Percentiles rank a stretch among this genome's conserved stretches.
These are phyloP conservation scores for Oncorhynchus gorbuscha DNA, from an alignment of 2,113 vertebrate genomes.

Conservation along the genomic window DNA sequence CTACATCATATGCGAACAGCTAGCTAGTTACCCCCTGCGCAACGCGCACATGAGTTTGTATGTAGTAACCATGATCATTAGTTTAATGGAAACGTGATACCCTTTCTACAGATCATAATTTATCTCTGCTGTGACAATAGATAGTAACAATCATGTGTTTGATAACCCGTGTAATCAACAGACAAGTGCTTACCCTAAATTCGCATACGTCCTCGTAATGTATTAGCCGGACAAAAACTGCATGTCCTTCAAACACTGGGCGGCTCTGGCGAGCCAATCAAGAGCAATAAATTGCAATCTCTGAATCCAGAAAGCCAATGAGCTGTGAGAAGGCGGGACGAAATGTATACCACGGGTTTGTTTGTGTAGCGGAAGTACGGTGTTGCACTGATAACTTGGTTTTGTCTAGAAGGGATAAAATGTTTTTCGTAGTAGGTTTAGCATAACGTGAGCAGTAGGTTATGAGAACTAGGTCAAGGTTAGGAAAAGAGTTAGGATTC, in stretches of 20 bases:
- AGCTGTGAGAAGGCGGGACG: neutral
- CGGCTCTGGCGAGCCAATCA: conserved; percentile 32
- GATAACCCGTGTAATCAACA: neutral
- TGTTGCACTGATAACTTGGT: neutral
- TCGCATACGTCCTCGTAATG: conserved; percentile 29
- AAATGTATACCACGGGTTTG: neutral
- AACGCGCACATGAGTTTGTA: no score
- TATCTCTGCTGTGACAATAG: no score
- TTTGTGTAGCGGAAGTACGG: conserved; percentile 37
- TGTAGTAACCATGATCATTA: no score
- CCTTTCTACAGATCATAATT: neutral
- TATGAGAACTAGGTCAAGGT: no score
- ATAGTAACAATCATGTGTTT: neutral
- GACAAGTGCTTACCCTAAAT: conserved; percentile 22
- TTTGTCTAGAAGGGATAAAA: no score
- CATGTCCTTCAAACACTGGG: conserved; percentile 5
- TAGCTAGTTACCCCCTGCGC: no score
- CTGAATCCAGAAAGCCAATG: neutral
- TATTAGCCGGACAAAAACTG: neutral
- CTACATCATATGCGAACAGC: no score
- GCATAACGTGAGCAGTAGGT: no score
- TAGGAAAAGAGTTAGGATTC: no score
- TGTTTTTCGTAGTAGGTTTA: no score
- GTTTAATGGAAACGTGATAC: no score
- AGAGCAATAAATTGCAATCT: neutral